A percentile compares a stretch with the other conserved stretches of the same genome.
These are phyloP conservation scores for Diorhabda sublineata DNA, from an alignment of 1,140 invertebrate species.

Conservation along the genomic window DNA sequence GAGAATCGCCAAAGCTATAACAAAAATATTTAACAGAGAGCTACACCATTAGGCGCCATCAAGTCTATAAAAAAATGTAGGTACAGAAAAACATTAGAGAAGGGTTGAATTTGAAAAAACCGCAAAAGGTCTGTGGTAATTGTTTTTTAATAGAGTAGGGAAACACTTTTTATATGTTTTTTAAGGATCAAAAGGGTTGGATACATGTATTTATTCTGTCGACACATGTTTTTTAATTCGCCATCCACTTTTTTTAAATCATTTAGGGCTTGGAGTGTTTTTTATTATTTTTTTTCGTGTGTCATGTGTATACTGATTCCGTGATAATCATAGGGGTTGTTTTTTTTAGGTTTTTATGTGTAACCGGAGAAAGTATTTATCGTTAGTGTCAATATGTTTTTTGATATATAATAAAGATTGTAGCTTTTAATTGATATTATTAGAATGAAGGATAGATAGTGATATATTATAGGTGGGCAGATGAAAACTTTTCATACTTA, in stretches of 20 bases:
- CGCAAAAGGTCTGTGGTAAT: constrained; percentile 32
- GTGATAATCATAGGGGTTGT: background rate
- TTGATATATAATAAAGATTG: too few relatives aligned
- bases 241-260: constrained; percentile 22
- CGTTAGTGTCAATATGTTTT: too few relatives aligned
- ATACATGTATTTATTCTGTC: constrained; percentile 30
- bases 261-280: constrained; percentile 17
- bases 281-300: constrained; percentile 18
- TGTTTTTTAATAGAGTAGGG: constrained; percentile 34
- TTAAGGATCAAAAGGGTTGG: constrained; percentile 8
- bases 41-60: too few relatives aligned
- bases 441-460: too few relatives aligned
- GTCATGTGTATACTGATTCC: constrained; percentile 3
- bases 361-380: background rate
- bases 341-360: constrained; percentile 5
- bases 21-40: too few relatives aligned
- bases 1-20: too few relatives aligned
- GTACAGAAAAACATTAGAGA: background rate
- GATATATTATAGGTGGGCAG: too few relatives aligned
- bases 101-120: constrained; percentile 31
- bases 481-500: too few relatives aligned
- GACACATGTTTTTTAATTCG: constrained; percentile 33
- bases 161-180: constrained; percentile 26
- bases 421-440: too few relatives aligned
- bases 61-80: too few relatives aligned